Conservation (phyloP, 1,140 invertebrate species). For the Drosophila ficusphila region DNA sequence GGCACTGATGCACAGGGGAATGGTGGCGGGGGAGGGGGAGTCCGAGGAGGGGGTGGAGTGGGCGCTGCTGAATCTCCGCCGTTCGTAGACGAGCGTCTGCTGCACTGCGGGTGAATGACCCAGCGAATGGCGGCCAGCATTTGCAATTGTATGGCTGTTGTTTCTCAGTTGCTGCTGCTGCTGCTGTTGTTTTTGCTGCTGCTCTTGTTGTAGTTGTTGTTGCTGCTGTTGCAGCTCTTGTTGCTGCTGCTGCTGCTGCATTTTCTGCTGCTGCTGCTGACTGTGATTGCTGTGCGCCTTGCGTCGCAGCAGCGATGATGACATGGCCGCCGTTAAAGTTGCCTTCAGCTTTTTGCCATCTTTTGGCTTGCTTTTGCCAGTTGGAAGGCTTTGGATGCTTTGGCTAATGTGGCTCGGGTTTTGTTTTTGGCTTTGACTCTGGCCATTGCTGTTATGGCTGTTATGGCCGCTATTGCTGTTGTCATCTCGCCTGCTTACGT, state of each 20-base stretch:
- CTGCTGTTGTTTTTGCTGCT: conserved; percentile 53
- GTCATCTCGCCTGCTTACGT: conserved; percentile 81
- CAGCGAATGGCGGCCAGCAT: conserved; percentile 55
- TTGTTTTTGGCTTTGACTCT: conserved; percentile 12
- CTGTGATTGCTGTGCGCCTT: conserved; percentile 57
- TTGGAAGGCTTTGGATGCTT: conserved; percentile 14
- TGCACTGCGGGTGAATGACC: conserved; percentile 74
- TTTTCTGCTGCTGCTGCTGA: conserved; percentile 30
- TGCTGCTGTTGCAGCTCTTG: conserved; percentile 12
- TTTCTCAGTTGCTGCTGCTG: conserved; percentile 20
- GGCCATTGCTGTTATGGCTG: conserved; percentile 10
- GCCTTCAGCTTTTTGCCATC: conserved; percentile 69
- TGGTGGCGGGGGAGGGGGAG: conserved; percentile 49
- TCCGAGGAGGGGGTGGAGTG: conserved; percentile 65
- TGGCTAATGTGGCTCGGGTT: conserved; percentile 10
- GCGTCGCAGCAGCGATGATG: conserved; percentile 63
- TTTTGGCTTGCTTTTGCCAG: conserved; percentile 53
- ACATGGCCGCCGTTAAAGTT: conserved; percentile 71
- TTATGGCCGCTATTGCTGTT: conserved; percentile 29
- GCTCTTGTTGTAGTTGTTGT: conserved; percentile 40
- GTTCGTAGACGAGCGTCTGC: conserved; percentile 69
- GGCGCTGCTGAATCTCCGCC: conserved; percentile 57
- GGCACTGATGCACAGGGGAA: conserved; percentile 72
- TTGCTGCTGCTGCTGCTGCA: conserved; percentile 33
- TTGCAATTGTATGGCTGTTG: conserved; percentile 54